Evolutionary conservation across 35 echinoderm and acorn worm genomes (phyloP), one percentile per base, ranked within the genome.

Genomic region (Lytechinus variegatus): DNA sequence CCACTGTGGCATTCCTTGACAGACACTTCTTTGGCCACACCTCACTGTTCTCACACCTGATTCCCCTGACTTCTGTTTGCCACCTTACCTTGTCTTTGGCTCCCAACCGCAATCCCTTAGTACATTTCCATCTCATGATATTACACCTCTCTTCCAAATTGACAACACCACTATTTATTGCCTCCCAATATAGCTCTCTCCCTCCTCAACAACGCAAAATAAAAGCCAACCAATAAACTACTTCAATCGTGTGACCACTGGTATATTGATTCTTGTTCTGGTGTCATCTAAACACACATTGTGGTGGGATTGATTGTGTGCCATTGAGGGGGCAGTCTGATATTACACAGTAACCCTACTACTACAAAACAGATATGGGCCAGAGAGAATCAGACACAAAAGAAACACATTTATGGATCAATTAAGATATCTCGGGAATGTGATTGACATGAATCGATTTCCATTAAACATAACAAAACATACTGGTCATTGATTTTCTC

Each of bases 71-170:
- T 79, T 16, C 66, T 21, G 6, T 79, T 13, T 79, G 66, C 19
- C 66, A 79, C 66, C 66, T 79, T 6, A n/a, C 19, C 66, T 79
- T 24, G n/a, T 79, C 66, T 79, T 24, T 24, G n/a, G 66, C 66
- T 79, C 66, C 66, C 66, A 79, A 54, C 29, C 52, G 52, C 52
- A 90, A 44, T 90, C 52, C 88, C 28, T 54, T 9, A 51, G 87
- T 90, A 10, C 88, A 90, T 44, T 90, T 90, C 88, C 88, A 90
- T 52, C n/a, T 79, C 66, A 19, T 79, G 66, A 79, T 79, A 79
- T 79, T 79, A 79, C 66, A 79, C 66, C 66, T 79, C 19, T 79
- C 16, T 7, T 24, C 66, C 66, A 54, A 54, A 90, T 21, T 90
- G 29, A 90, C 88, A 90, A 44, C 88, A 90, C 52, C 10, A 90